These are phyloP conservation scores for Nomia melanderi DNA, from an alignment of 1,140 invertebrate species.

Conservation along the genomic window DNA sequence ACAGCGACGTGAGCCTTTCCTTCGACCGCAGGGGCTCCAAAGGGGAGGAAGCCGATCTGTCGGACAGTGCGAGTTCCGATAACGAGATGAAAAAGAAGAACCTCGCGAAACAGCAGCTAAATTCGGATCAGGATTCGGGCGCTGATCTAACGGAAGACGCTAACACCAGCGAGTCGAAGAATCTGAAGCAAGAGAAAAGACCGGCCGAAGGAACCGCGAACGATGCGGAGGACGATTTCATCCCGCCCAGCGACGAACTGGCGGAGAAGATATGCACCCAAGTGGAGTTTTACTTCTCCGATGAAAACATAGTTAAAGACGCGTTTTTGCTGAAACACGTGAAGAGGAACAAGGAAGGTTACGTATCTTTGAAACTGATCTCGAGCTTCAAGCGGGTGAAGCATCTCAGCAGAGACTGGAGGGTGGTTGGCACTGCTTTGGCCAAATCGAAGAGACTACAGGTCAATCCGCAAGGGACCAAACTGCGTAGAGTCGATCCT, in stretches of 20 bases:
- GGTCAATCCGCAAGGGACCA: conserved; percentile 94
- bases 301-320: conserved; percentile 96
- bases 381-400: conserved; percentile 96
- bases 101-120: conserved; percentile 58
- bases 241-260: conserved; percentile 86
- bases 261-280: conserved; percentile 90
- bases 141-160: conserved; percentile 63
- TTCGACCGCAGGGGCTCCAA: conserved; percentile 80
- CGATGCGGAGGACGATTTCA: conserved; percentile 67
- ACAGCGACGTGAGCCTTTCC: conserved; percentile 84
- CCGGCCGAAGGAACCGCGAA: background rate
- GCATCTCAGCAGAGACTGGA: conserved; percentile 95
- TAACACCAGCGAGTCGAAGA: conserved; percentile 19
- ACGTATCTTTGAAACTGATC: conserved; percentile 95
- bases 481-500: conserved; percentile 91
- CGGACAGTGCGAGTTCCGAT: conserved; percentile 85
- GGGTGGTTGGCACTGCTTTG: conserved; percentile 92
- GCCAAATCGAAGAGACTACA: conserved; percentile 90
- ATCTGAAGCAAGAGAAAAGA: conserved; percentile 15
- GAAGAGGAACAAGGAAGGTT: conserved; percentile 95
- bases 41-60: conserved; percentile 84
- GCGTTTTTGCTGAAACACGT: conserved; percentile 97
- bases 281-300: conserved; percentile 97
- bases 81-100: conserved; percentile 78
- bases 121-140: conserved; percentile 65